phyloP scores from a whole-genome alignment of 2,888 invertebrate genomes.

The Gortyna flavago region DNA sequence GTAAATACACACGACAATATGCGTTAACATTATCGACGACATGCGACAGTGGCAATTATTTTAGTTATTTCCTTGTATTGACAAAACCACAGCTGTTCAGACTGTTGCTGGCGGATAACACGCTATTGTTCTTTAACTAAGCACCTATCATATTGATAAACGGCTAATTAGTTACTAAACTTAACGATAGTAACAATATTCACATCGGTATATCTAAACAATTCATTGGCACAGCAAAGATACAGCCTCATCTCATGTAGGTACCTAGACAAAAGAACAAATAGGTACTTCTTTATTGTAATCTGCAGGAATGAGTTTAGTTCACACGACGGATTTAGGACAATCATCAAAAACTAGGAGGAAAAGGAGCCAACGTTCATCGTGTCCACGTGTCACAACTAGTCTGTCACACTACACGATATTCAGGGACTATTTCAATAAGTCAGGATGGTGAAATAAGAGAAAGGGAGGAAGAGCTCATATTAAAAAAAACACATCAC shows the following conservation, averaged over 20 bases:
- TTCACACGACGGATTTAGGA: not conserved
- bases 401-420: no score
- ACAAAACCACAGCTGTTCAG: conserved; percentile 7
- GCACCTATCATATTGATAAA: conserved; percentile 2
- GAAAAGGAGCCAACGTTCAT: no score
- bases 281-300: no score
- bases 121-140: not conserved
- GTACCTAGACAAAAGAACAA: not conserved
- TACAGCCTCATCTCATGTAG: not conserved
- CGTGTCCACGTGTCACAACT: no score
- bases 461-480: no score
- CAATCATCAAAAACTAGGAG: not conserved
- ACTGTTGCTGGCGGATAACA: not conserved
- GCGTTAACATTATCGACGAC: not conserved
- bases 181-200: not conserved
- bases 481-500: no score
- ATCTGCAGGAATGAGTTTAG: no score
- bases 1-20: not conserved
- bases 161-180: not conserved
- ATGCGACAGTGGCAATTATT: not conserved
- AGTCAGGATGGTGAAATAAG: no score
- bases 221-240: not conserved
- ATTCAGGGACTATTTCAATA: no score
- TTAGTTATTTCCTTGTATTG: not conserved
- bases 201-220: not conserved